Percentiles rank a stretch among this genome's conserved stretches.
Conservation (phyloP, 1,140 invertebrate genomes). For the Coelopa frigida region DNA sequence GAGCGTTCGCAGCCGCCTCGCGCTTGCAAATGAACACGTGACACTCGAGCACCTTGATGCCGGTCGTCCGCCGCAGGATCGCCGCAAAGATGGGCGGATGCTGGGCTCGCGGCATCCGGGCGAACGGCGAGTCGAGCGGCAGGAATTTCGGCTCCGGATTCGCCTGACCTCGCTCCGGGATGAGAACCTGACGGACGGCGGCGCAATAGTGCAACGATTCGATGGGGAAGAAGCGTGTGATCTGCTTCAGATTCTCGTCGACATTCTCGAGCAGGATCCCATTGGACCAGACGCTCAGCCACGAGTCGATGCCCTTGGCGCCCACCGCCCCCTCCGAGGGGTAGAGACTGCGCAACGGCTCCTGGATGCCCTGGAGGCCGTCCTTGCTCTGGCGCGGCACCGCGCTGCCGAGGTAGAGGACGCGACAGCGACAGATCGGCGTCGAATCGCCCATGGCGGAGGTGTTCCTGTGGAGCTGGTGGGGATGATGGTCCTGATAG, state of each 20-base stretch:
- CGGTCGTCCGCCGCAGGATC: conserved; percentile 87
- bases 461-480: too few relatives aligned
- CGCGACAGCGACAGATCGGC: conserved; percentile 90
- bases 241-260: conserved; percentile 88
- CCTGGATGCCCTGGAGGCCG: conserved; percentile 94
- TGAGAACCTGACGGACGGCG: conserved; percentile 79
- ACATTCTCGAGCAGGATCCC: conserved; percentile 94
- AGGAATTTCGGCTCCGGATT: conserved; percentile 73
- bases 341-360: conserved; percentile 92
- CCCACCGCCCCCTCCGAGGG: conserved; percentile 69
- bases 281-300: conserved; percentile 95
- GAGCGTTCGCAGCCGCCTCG: conserved; percentile 88
- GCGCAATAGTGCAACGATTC: conserved; percentile 96
- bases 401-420: conserved; percentile 95
- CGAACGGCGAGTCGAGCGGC: conserved; percentile 93
- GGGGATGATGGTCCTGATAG: too few relatives aligned
- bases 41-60: conserved; percentile 98
- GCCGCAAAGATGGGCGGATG: conserved; percentile 96
- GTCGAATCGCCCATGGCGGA: conserved; percentile 56
- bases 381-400: conserved; percentile 97
- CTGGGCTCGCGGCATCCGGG: conserved; percentile 75
- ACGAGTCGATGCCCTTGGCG: conserved; percentile 90
- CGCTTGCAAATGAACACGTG: conserved; percentile 97
- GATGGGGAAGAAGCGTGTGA: conserved; percentile 95
- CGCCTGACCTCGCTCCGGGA: conserved; percentile 50